These are phyloP conservation scores for Microctonus aethiopoides DNA, from an alignment of 2,888 invertebrate genomes.

Conservation along the genomic window DNA sequence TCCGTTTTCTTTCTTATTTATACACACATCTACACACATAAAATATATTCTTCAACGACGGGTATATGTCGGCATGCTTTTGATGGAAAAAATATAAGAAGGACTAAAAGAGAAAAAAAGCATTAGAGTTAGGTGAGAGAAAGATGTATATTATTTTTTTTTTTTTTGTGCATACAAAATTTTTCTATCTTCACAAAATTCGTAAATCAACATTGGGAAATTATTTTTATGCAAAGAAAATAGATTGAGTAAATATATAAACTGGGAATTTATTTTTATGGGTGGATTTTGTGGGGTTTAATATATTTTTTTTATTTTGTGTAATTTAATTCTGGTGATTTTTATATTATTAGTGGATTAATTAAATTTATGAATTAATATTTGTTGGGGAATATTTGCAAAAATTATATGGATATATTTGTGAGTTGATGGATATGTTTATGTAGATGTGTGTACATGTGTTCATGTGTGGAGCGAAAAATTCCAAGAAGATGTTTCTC, in stretches of 20 bases:
- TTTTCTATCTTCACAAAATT: constrained; percentile 22
- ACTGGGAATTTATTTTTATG: no score
- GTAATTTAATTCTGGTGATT: background rate
- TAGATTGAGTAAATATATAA: background rate
- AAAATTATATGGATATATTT: no score
- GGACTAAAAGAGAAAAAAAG: background rate
- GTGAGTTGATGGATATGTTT: no score
- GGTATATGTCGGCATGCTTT: constrained; percentile 8
- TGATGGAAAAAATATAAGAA: background rate
- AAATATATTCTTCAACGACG: background rate
- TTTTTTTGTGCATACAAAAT: constrained; percentile 12
- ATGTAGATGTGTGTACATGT: background rate
- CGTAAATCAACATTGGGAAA: background rate
- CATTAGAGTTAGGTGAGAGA: background rate
- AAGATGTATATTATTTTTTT: background rate
- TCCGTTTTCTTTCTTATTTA: background rate
- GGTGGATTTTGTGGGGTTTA: background rate
- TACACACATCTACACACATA: constrained; percentile 1
- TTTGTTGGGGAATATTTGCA: no score
- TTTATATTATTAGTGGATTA: no score
- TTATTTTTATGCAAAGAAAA: constrained; percentile 15
- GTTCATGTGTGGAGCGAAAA: background rate
- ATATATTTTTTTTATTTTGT: background rate
- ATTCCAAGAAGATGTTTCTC: background rate
- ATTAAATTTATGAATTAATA: no score